Evolutionary conservation across 2,113 vertebrate genomes (phyloP).

Genomic region (Mystacornis crossleyi): DNA sequence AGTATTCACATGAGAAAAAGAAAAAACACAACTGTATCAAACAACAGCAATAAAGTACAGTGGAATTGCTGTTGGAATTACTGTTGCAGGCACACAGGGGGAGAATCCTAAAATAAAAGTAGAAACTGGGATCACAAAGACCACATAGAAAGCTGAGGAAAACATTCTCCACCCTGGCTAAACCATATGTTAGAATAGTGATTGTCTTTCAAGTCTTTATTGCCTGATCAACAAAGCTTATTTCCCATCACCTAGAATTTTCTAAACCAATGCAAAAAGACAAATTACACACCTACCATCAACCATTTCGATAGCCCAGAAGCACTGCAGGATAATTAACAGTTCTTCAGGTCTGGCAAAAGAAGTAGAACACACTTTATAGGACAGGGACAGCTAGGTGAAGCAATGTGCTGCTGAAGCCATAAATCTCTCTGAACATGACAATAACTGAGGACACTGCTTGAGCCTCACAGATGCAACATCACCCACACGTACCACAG

Average conservation of each 20-base stretch:
- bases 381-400: conserved; percentile 17
- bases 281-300: conserved; percentile 60
- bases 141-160: background rate
- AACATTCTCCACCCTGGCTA: background rate
- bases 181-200: background rate
- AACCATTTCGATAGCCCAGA: conserved; percentile 56
- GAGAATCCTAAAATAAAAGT: background rate
- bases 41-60: background rate
- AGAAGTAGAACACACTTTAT: conserved; percentile 48
- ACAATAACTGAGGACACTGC: background rate
- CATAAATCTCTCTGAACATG: background rate
- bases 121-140: background rate
- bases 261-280: conserved; percentile 54
- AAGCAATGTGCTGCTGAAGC: background rate
- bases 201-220: background rate
- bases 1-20: background rate
- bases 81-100: background rate
- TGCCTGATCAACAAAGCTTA: background rate
- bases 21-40: background rate
- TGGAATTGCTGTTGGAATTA: background rate
- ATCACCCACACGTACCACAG: background rate
- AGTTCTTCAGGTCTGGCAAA: conserved; percentile 53
- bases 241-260: background rate
- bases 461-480: background rate
- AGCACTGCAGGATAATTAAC: conserved; percentile 54